Evolutionary conservation across 1,140 invertebrate genomes (phyloP).

Genomic region (Aphaenogaster floridana): DNA sequence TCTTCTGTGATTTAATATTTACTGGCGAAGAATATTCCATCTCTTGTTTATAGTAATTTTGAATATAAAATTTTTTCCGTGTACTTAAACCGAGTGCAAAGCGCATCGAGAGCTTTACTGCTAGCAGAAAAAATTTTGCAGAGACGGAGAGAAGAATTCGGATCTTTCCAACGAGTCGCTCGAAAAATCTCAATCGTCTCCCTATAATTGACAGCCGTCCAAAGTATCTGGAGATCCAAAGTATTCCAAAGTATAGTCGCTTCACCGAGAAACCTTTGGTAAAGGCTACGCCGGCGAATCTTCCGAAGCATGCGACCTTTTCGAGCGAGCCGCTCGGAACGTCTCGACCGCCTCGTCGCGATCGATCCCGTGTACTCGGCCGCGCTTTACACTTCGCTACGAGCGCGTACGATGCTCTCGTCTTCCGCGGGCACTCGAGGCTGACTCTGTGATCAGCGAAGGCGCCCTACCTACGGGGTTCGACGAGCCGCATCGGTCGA

Average conservation of each 20-base stretch:
- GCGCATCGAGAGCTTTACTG: neutral
- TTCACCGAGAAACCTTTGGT: neutral
- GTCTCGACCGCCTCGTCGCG: conserved; percentile 19
- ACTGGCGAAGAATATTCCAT: too few species aligned
- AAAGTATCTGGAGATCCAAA: neutral
- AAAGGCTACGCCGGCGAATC: conserved; percentile 18
- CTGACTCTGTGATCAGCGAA: neutral
- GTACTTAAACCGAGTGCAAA: neutral
- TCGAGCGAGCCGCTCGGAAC: neutral
- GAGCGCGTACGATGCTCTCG: conserved; percentile 27
- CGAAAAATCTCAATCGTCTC: neutral
- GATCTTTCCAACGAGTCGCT: neutral
- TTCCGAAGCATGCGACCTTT: conserved; percentile 2
- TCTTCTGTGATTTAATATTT: too few species aligned
- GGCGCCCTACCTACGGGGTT: conserved; percentile 23
- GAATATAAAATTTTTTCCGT: neutral
- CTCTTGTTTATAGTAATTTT: too few species aligned
- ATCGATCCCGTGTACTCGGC: conserved; percentile 38
- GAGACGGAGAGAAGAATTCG: neutral
- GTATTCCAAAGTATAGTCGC: too few species aligned
- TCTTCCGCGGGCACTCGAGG: neutral
- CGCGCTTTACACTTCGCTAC: neutral
- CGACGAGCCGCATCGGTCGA: conserved; percentile 25
- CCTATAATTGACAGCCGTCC: neutral
- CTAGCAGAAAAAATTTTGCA: neutral